A percentile compares a stretch with the other conserved stretches of the same genome.
Conservation (phyloP, 2,797 vertebrate genomes). For the Pogoniulus pusillus region DNA sequence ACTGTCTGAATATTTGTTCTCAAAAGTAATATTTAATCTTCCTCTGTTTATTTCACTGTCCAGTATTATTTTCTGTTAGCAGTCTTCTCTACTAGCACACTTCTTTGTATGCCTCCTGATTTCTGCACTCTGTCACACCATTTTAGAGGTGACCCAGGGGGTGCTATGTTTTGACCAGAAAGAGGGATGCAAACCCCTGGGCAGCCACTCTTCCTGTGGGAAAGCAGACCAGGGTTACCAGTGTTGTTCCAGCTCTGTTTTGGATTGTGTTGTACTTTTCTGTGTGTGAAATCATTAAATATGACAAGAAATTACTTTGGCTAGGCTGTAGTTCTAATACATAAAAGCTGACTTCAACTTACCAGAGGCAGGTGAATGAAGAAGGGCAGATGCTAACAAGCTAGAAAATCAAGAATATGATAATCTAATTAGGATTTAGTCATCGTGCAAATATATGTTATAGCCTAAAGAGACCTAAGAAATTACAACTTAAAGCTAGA, state of each 20-base stretch:
- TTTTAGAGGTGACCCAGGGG: neutral
- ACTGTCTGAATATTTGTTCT: neutral
- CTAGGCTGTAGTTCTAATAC: neutral
- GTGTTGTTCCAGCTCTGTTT: neutral
- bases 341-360: neutral
- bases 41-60: neutral
- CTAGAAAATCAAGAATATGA: neutral
- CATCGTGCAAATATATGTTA: neutral
- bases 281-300: neutral
- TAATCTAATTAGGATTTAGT: neutral
- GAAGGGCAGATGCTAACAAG: neutral
- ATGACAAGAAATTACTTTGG: neutral
- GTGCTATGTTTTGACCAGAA: neutral
- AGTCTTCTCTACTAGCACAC: neutral
- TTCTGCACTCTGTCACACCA: too few relatives aligned
- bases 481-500: neutral
- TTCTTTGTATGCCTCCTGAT: neutral
- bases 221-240: neutral
- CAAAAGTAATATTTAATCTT: neutral
- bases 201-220: too few relatives aligned
- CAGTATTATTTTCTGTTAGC: neutral
- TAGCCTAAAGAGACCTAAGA: neutral
- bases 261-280: neutral
- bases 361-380: neutral
- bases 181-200: neutral